phyloP scores from a whole-genome alignment of 2,888 invertebrate species.

The Muschampia plurimacula region DNA sequence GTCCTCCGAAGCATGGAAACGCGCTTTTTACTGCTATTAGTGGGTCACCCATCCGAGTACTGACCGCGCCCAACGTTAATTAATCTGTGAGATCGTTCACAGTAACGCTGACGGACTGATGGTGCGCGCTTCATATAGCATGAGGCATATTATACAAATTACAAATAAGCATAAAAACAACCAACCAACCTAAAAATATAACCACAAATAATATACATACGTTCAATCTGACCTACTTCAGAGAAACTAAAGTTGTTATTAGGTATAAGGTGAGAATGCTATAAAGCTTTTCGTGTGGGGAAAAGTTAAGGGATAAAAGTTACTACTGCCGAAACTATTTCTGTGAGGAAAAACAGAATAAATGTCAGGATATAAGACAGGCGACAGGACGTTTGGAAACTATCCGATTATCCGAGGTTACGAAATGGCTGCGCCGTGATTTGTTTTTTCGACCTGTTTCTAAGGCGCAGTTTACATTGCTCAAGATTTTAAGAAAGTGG shows the following conservation, averaged over 20 bases:
- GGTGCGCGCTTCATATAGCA: too few relatives aligned
- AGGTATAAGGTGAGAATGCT: neutral
- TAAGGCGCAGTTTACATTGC: neutral
- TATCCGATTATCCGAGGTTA: conserved; percentile 3
- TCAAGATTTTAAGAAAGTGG: neutral
- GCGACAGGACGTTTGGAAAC: conserved; percentile 7
- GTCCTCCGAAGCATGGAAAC: too few relatives aligned
- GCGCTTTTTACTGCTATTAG: too few relatives aligned
- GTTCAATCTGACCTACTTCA: too few relatives aligned
- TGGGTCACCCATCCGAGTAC: too few relatives aligned
- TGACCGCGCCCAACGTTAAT: too few relatives aligned
- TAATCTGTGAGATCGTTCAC: too few relatives aligned
- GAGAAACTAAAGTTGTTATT: neutral
- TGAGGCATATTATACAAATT: too few relatives aligned
- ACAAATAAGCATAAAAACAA: too few relatives aligned
- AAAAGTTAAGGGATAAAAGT: conserved; percentile 4
- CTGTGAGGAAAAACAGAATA: neutral
- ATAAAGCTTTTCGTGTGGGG: neutral
- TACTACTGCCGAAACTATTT: neutral
- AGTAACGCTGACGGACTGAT: too few relatives aligned
- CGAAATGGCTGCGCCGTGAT: neutral
- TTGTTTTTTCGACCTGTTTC: conserved; percentile 4
- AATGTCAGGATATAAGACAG: neutral
- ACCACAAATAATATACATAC: too few relatives aligned
- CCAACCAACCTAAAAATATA: too few relatives aligned